These are phyloP conservation scores for Galendromus occidentalis DNA, from an alignment of 1,140 invertebrate genomes.

Conservation along the genomic window DNA sequence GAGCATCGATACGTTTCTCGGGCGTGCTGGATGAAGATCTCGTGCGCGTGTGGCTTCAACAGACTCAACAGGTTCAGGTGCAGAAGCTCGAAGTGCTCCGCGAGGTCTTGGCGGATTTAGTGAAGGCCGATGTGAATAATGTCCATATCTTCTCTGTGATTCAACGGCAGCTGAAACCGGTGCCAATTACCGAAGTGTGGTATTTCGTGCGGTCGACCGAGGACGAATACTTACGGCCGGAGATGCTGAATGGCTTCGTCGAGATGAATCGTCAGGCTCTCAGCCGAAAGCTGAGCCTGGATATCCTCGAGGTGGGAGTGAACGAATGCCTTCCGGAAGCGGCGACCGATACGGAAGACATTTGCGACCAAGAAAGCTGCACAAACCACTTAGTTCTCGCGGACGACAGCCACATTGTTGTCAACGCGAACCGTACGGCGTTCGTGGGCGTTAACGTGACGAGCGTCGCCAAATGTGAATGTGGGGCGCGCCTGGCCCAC, in stretches of 20 bases:
- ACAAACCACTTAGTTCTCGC: not conserved
- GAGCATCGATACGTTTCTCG: conserved; percentile 62
- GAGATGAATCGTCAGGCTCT: conserved; percentile 2
- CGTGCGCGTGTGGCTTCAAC: conserved; percentile 29
- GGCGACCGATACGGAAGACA: not conserved
- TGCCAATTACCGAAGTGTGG: not conserved
- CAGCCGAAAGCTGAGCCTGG: not conserved
- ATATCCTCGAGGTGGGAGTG: not conserved
- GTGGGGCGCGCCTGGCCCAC: not conserved
- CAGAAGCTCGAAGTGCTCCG: not conserved
- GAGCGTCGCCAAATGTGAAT: conserved; percentile 4
- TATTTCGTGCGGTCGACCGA: not conserved
- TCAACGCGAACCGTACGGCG: not conserved
- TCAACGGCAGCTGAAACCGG: not conserved
- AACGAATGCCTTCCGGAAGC: conserved; percentile 7
- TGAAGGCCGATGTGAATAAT: conserved; percentile 18
- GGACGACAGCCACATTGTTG: not conserved
- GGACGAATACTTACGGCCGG: not conserved
- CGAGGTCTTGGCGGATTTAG: conserved; percentile 21
- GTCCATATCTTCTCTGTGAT: conserved; percentile 27
- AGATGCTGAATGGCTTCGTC: not conserved
- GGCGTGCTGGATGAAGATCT: conserved; percentile 66
- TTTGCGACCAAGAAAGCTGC: conserved; percentile 6
- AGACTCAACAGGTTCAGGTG: not conserved
- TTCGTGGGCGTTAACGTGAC: conserved; percentile 9